Evolutionary conservation across 2,888 invertebrate species (phyloP).

Genomic region (Ormyrus labotus): DNA sequence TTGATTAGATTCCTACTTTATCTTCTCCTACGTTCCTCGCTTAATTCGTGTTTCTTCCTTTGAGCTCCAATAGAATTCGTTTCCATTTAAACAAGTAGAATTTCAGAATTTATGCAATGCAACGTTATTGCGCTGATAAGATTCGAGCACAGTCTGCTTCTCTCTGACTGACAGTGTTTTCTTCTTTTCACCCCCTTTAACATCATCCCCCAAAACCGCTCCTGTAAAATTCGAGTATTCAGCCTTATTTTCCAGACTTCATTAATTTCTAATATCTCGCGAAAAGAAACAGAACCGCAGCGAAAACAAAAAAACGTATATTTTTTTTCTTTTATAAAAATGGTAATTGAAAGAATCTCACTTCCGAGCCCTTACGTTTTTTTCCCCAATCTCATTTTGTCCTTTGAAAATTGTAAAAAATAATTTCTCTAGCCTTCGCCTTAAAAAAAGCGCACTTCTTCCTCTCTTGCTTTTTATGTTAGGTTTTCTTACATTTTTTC

Average conservation of each 20-base stretch:
- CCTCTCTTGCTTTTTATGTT: not conserved
- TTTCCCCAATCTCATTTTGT: not conserved
- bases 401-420: slow-evolving; percentile 52
- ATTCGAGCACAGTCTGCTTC: slow-evolving; percentile 19
- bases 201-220: not conserved
- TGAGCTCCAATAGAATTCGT: slow-evolving; percentile 12
- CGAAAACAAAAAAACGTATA: not conserved
- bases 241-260: slow-evolving; percentile 27
- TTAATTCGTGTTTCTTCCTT: slow-evolving; percentile 8
- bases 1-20: slow-evolving; percentile 29
- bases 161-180: slow-evolving; percentile 41
- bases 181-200: not conserved
- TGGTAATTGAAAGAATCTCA: too few relatives aligned
- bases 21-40: slow-evolving; percentile 1
- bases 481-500: too few relatives aligned
- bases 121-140: not conserved
- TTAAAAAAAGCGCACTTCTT: slow-evolving; percentile 14
- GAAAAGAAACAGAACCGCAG: not conserved
- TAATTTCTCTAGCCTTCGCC: slow-evolving; percentile 32
- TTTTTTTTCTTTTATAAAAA: not conserved
- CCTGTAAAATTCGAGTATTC: slow-evolving; percentile 2
- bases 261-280: not conserved
- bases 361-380: not conserved
- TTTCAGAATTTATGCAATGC: not conserved
- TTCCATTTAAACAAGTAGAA: slow-evolving; percentile 4